These are phyloP conservation scores for Drosophila nannoptera DNA, from an alignment of 1,140 invertebrate species.

Conservation along the genomic window DNA sequence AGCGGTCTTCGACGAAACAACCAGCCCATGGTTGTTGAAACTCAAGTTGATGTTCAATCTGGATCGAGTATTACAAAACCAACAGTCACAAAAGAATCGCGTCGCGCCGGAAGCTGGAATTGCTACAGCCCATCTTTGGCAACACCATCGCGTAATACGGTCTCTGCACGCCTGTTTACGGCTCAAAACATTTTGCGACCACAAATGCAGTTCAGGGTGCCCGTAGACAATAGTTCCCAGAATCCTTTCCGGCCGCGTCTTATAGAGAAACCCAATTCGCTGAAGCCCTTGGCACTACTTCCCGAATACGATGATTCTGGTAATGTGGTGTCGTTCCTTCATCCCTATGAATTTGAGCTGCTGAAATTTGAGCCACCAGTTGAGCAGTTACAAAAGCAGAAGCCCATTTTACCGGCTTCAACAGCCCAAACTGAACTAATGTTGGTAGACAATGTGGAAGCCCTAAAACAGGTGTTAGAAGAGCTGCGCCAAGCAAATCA, in stretches of 20 bases:
- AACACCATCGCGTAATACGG: conserved; percentile 31
- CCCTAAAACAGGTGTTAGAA: conserved; percentile 84
- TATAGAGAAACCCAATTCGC: conserved; percentile 91
- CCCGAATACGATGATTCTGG: conserved; percentile 84
- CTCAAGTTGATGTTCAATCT: conserved; percentile 79
- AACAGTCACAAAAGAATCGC: not conserved
- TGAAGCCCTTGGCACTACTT: conserved; percentile 88
- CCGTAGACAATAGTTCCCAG: conserved; percentile 89
- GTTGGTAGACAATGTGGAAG: conserved; percentile 84
- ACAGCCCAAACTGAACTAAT: conserved; percentile 84
- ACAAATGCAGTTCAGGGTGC: conserved; percentile 90
- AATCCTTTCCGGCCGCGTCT: conserved; percentile 90
- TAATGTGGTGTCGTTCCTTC: conserved; percentile 83
- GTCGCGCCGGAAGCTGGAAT: conserved; percentile 78
- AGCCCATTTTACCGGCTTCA: conserved; percentile 78
- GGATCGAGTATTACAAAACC: conserved; percentile 39
- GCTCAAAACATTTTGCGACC: conserved; percentile 89
- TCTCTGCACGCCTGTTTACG: conserved; percentile 81
- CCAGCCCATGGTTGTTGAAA: conserved; percentile 80
- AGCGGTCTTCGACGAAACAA: conserved; percentile 81
- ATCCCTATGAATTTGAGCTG: conserved; percentile 95
- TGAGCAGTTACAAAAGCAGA: conserved; percentile 79
- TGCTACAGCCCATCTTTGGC: conserved; percentile 4
- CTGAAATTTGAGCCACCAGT: conserved; percentile 83
- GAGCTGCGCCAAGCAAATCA: conserved; percentile 84